Percentiles rank a stretch among this genome's conserved stretches.
phyloP scores from a whole-genome alignment of 2,797 vertebrate species.

The Pterois miles region DNA sequence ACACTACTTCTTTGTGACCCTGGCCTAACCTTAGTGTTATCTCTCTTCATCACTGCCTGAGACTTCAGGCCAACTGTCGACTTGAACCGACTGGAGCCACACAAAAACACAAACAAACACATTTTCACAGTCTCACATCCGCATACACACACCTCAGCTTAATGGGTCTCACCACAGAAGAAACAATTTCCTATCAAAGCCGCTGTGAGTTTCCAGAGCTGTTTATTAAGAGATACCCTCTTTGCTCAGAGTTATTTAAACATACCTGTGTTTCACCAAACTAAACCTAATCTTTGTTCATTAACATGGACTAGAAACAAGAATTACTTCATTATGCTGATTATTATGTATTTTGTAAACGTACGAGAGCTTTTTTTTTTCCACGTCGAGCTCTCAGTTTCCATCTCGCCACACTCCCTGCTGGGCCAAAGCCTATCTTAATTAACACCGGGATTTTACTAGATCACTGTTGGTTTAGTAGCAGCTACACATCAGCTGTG shows the following conservation, averaged over 20 bases:
- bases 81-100: slow-evolving; percentile 13
- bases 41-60: slow-evolving; percentile 34
- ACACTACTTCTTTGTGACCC: slow-evolving; percentile 24
- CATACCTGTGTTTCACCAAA: slow-evolving; percentile 8
- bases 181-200: slow-evolving; percentile 50
- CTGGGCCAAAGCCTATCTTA: slow-evolving; percentile 60
- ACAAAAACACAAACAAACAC: slow-evolving; percentile 15
- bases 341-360: slow-evolving; percentile 29
- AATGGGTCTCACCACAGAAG: slow-evolving; percentile 33
- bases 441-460: slow-evolving; percentile 69
- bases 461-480: slow-evolving; percentile 60
- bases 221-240: slow-evolving; percentile 30
- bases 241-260: slow-evolving; percentile 9
- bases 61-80: slow-evolving; percentile 35
- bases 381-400: slow-evolving; percentile 17
- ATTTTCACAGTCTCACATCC: slow-evolving; percentile 11
- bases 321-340: slow-evolving; percentile 1
- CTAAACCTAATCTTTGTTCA: slow-evolving; percentile 1
- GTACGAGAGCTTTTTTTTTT: slow-evolving; percentile 7
- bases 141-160: slow-evolving; percentile 11
- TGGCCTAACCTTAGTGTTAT: slow-evolving; percentile 38
- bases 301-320: not conserved
- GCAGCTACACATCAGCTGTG: slow-evolving; percentile 22
- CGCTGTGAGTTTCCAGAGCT: slow-evolving; percentile 19
- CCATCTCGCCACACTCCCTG: slow-evolving; percentile 54